Evolutionary conservation across 2,113 vertebrate species (phyloP).

Genomic region (Saimiri boliviensis): DNA sequence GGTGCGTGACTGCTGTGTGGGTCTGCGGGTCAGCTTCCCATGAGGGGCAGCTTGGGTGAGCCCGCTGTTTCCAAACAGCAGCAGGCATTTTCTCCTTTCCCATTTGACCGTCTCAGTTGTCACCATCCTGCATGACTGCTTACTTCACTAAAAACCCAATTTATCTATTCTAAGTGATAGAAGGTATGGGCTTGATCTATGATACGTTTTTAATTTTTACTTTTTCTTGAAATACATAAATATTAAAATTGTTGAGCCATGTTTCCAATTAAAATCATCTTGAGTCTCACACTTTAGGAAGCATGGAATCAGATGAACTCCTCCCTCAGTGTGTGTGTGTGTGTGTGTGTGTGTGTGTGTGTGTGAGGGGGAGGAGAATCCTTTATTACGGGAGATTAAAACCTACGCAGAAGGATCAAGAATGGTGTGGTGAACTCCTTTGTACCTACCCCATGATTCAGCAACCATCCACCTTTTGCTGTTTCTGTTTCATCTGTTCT

Average conservation of each 20-base stretch:
- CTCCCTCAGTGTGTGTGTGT: neutral
- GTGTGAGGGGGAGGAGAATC: neutral
- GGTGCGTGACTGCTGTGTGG: fast-evolving
- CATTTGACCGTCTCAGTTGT: fast-evolving
- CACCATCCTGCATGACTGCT: neutral
- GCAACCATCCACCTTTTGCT: neutral
- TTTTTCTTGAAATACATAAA: neutral
- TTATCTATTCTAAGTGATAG: neutral
- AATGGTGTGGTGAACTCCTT: neutral
- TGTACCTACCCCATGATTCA: neutral
- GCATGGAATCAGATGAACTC: neutral
- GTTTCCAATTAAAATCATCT: neutral
- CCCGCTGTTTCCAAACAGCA: neutral
- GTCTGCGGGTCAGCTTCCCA: neutral
- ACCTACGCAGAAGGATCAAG: neutral
- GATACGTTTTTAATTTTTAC: neutral
- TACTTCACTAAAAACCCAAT: neutral
- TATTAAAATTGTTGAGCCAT: neutral
- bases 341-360: neutral
- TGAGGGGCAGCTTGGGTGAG: neutral
- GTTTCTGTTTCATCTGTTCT: neutral
- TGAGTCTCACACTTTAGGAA: neutral
- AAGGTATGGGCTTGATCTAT: neutral
- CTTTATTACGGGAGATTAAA: neutral
- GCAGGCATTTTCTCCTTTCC: neutral